Conservation (phyloP, 2,888 invertebrate genomes). For the Tridacna crocea region DNA sequence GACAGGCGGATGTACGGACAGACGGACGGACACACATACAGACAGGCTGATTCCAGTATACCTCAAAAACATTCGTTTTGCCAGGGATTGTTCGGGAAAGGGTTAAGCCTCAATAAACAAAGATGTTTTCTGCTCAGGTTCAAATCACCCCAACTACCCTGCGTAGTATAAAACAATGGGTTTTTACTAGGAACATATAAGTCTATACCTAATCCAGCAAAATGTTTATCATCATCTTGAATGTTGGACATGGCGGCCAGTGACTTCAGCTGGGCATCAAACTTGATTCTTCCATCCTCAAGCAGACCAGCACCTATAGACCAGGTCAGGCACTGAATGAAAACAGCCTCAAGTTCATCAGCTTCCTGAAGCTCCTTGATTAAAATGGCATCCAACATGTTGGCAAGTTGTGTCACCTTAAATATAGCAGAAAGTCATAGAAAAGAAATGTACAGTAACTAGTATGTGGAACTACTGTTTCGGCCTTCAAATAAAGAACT, state of each 20-base stretch:
- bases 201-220: conserved; percentile 76
- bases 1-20: no score
- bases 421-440: not conserved
- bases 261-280: conserved; percentile 93
- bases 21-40: no score
- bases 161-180: no score
- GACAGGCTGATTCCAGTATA: no score
- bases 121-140: no score
- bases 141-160: no score
- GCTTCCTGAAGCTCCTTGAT: conserved; percentile 76
- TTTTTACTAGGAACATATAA: not conserved
- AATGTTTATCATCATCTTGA: conserved; percentile 85
- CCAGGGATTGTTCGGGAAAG: no score
- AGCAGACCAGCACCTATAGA: conserved; percentile 93
- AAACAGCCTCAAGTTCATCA: conserved; percentile 89
- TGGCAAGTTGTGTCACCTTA: conserved; percentile 92
- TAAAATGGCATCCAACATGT: conserved; percentile 90
- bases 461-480: no score
- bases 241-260: conserved; percentile 88
- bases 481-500: no score
- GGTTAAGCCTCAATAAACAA: no score
- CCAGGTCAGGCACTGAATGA: conserved; percentile 91
- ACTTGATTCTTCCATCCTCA: conserved; percentile 88
- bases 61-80: no score
- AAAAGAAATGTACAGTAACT: no score